A percentile compares a stretch with the other conserved stretches of the same genome.
These are phyloP conservation scores for Characodon lateralis DNA, from an alignment of 2,797 vertebrate species.

Conservation along the genomic window DNA sequence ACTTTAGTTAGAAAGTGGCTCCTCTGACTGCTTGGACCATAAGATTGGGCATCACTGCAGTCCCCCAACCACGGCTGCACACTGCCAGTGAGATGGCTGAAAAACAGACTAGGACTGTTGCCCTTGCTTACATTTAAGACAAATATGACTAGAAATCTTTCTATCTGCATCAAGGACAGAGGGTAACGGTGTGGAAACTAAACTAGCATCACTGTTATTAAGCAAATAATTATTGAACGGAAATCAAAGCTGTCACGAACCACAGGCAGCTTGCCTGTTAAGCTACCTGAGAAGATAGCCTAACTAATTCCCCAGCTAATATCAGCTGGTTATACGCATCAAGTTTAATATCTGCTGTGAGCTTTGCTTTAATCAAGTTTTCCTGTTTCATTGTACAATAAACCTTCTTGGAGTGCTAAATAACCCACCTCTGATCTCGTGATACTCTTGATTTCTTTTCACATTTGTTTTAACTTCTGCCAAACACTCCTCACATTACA, in stretches of 20 bases:
- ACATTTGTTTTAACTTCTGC: slow-evolving; percentile 46
- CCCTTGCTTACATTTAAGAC: neutral
- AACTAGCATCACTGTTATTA: neutral
- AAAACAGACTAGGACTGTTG: neutral
- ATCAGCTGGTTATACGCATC: neutral
- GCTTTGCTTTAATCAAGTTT: neutral
- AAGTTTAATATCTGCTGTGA: neutral
- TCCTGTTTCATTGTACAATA: neutral
- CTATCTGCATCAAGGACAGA: neutral
- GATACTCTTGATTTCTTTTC: slow-evolving; percentile 40
- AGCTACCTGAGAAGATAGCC: neutral
- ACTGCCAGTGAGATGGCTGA: neutral
- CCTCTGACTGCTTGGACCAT: too few species aligned
- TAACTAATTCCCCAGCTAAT: neutral
- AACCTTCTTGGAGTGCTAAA: neutral
- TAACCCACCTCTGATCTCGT: slow-evolving; percentile 40
- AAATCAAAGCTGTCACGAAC: neutral
- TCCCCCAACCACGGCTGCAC: neutral
- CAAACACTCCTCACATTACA: slow-evolving; percentile 56
- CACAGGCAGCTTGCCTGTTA: neutral
- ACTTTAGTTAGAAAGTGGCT: too few species aligned
- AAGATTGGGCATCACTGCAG: too few species aligned
- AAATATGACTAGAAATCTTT: neutral
- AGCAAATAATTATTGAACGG: neutral
- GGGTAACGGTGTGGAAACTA: neutral